These are phyloP conservation scores for Bombus ignitus DNA, from an alignment of 1,140 invertebrate genomes.

Conservation along the genomic window DNA sequence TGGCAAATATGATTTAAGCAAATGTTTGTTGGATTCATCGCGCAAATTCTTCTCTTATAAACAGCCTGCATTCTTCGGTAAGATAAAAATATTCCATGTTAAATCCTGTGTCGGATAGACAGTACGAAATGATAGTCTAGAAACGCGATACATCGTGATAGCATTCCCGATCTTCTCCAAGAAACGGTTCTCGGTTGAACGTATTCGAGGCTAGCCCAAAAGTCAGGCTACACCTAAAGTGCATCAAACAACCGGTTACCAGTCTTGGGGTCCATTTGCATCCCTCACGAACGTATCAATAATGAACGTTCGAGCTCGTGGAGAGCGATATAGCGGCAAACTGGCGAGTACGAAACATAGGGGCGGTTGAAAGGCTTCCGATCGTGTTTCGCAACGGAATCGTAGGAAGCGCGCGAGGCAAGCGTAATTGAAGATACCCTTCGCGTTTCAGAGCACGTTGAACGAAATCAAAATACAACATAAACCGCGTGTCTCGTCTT, in stretches of 20 bases:
- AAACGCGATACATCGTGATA: background rate
- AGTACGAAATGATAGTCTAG: background rate
- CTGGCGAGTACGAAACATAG: background rate
- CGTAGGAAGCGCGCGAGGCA: background rate
- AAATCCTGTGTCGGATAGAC: background rate
- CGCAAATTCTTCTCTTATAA: background rate
- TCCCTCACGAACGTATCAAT: conserved; percentile 18
- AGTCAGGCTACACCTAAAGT: background rate
- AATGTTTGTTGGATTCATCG: too few species aligned
- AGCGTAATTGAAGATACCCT: background rate
- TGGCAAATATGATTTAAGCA: background rate
- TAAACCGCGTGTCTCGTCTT: background rate
- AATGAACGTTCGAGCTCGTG: conserved; percentile 9
- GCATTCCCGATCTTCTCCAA: background rate
- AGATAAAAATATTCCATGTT: too few species aligned
- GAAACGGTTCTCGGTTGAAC: background rate
- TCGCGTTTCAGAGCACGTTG: too few species aligned
- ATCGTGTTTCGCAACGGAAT: background rate
- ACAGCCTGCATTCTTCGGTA: background rate
- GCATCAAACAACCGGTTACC: conserved; percentile 17
- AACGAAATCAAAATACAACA: conserved; percentile 4
- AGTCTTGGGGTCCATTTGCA: conserved; percentile 7
- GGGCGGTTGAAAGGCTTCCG: background rate
- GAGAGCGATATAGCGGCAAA: background rate
- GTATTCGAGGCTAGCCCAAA: conserved; percentile 3